A percentile compares a stretch with the other conserved stretches of the same genome.
phyloP scores from a whole-genome alignment of 1,140 invertebrate genomes.

The Sycobia sp. region DNA sequence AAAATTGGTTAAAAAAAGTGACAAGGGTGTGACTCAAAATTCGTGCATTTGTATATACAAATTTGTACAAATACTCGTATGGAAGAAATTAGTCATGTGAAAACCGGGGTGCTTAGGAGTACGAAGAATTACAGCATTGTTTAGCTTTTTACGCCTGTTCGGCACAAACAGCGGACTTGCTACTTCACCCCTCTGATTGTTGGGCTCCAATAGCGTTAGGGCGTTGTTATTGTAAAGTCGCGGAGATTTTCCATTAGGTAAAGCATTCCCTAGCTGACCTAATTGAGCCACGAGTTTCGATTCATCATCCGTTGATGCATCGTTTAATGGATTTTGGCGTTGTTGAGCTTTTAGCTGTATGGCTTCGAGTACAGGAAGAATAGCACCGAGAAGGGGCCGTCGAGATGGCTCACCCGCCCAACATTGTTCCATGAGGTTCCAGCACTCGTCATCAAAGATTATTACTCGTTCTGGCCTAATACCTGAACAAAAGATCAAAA shows the following conservation, averaged over 20 bases:
- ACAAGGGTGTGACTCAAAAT: conserved; percentile 39
- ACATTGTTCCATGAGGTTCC: conserved; percentile 84
- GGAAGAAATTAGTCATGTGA: conserved; percentile 51
- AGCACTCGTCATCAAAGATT: conserved; percentile 79
- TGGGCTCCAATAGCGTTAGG: conserved; percentile 46
- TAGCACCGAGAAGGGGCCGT: conserved; percentile 79
- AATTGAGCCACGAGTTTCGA: not conserved
- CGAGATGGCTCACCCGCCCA: conserved; percentile 79
- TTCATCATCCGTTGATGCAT: conserved; percentile 23
- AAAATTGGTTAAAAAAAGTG: too few relatives aligned
- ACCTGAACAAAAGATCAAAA: conserved; percentile 56
- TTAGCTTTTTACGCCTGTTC: conserved; percentile 17
- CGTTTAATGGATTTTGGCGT: conserved; percentile 29
- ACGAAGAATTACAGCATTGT: conserved; percentile 31
- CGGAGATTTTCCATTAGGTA: not conserved
- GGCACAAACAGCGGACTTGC: conserved; percentile 37
- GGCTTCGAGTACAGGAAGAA: conserved; percentile 71
- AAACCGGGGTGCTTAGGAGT: conserved; percentile 47
- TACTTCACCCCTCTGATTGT: conserved; percentile 54
- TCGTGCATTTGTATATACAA: conserved; percentile 53
- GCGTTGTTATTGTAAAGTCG: conserved; percentile 4
- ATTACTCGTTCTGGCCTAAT: conserved; percentile 77
- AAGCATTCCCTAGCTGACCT: not conserved
- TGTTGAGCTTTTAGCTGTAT: conserved; percentile 52
- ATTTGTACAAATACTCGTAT: conserved; percentile 49